Percentiles rank a stretch among this genome's conserved stretches.
Conservation (phyloP, 2,113 vertebrate species). For the Eupsittula cactorum region DNA sequence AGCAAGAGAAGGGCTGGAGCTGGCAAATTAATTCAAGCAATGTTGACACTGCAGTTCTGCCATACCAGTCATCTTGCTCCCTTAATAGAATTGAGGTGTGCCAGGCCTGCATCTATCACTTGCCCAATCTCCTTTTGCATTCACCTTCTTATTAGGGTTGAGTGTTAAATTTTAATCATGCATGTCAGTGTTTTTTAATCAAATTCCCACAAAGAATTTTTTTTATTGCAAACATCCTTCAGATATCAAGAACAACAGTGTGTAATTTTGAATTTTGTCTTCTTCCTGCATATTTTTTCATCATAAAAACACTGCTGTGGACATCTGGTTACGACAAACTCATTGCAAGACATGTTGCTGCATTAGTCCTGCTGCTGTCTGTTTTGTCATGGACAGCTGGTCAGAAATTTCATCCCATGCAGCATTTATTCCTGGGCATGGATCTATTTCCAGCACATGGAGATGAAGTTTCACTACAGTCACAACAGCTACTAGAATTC, state of each 20-base stretch:
- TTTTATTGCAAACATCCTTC: neutral
- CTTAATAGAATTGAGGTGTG: neutral
- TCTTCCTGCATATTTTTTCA: neutral
- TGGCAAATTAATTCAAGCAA: neutral
- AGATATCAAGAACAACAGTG: neutral
- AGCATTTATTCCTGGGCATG: neutral
- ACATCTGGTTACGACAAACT: neutral
- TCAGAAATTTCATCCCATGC: neutral
- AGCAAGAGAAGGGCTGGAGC: neutral
- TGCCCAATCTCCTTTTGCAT: neutral
- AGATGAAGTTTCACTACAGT: neutral
- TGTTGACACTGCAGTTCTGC: neutral
- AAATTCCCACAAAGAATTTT: neutral
- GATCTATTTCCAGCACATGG: neutral
- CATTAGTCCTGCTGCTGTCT: neutral
- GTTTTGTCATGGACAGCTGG: neutral
- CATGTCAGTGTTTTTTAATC: slow-evolving; percentile 2
- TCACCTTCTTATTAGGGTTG: neutral
- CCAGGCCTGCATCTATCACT: neutral
- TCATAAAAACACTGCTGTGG: neutral
- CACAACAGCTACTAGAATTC: neutral
- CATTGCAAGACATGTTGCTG: neutral
- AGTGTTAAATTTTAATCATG: slow-evolving; percentile 9
- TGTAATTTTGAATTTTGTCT: neutral
- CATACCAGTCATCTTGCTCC: neutral